A percentile compares a stretch with the other conserved stretches of the same genome.
phyloP scores from a whole-genome alignment of 2,888 invertebrate genomes.

The Tribolium freemani region DNA sequence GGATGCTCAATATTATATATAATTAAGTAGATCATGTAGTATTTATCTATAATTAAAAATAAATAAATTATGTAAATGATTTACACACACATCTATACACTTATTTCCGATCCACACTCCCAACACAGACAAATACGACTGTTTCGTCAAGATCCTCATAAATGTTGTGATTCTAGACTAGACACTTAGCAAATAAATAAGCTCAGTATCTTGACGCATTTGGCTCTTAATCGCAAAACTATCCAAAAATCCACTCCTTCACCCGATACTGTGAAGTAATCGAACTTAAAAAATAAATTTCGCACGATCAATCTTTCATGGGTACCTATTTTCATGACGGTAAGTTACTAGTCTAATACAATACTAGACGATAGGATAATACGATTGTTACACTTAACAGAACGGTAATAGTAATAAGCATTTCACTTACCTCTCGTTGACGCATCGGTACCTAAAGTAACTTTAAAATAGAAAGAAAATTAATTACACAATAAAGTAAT shows the following conservation, averaged over 20 bases:
- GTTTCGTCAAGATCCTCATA: constrained; percentile 2
- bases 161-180: constrained; percentile 24
- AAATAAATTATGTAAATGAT: constrained; percentile 67
- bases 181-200: not conserved
- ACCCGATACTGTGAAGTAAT: not conserved
- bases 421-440: too few relatives aligned
- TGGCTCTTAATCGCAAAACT: not conserved
- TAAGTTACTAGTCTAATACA: too few relatives aligned
- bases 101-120: constrained; percentile 8
- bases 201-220: not conserved
- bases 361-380: too few relatives aligned
- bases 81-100: constrained; percentile 34
- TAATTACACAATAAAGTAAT: too few relatives aligned
- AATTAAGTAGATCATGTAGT: constrained; percentile 67
- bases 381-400: too few relatives aligned
- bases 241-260: not conserved
- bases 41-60: constrained; percentile 66
- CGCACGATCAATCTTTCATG: too few relatives aligned
- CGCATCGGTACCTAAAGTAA: too few relatives aligned
- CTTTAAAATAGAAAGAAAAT: too few relatives aligned
- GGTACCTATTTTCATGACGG: too few relatives aligned
- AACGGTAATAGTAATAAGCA: too few relatives aligned
- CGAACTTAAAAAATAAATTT: too few relatives aligned
- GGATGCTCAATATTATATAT: constrained; percentile 69
- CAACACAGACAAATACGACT: constrained; percentile 9